phyloP scores from a whole-genome alignment of 2,888 invertebrate species.

The Corythucha ciliata region DNA sequence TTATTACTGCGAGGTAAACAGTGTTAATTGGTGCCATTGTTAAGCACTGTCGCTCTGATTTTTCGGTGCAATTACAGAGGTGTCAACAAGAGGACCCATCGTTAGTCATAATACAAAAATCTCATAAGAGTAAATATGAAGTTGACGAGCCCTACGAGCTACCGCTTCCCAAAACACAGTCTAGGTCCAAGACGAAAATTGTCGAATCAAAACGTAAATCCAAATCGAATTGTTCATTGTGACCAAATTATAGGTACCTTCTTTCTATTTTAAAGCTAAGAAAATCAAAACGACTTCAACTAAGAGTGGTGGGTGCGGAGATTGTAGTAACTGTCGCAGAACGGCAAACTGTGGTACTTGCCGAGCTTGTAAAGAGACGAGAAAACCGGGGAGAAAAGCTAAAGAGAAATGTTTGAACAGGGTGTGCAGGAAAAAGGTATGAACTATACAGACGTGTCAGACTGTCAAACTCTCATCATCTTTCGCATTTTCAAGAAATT shows the following conservation, averaged over 20 bases:
- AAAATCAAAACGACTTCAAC: slow-evolving; percentile 30
- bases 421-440: slow-evolving; percentile 29
- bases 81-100: slow-evolving; percentile 76
- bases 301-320: slow-evolving; percentile 55
- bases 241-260: too few species aligned
- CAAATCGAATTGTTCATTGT: slow-evolving; percentile 1
- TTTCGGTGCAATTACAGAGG: slow-evolving; percentile 41
- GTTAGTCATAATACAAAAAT: slow-evolving; percentile 45
- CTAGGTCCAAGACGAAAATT: slow-evolving; percentile 33
- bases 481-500: slow-evolving; percentile 14
- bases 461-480: background rate
- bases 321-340: slow-evolving; percentile 63
- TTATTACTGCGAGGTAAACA: slow-evolving; percentile 65
- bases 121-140: slow-evolving; percentile 34
- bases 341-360: slow-evolving; percentile 62
- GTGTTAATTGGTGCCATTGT: background rate
- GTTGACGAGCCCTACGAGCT: slow-evolving; percentile 22
- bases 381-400: slow-evolving; percentile 37
- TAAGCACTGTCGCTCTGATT: background rate
- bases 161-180: slow-evolving; percentile 36
- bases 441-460: background rate
- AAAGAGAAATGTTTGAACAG: slow-evolving; percentile 33
- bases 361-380: slow-evolving; percentile 52
- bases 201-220: slow-evolving; percentile 21
- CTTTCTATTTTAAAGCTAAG: slow-evolving; percentile 39